phyloP scores from a whole-genome alignment of 2,888 invertebrate species.

The Chelonus formosanus region DNA sequence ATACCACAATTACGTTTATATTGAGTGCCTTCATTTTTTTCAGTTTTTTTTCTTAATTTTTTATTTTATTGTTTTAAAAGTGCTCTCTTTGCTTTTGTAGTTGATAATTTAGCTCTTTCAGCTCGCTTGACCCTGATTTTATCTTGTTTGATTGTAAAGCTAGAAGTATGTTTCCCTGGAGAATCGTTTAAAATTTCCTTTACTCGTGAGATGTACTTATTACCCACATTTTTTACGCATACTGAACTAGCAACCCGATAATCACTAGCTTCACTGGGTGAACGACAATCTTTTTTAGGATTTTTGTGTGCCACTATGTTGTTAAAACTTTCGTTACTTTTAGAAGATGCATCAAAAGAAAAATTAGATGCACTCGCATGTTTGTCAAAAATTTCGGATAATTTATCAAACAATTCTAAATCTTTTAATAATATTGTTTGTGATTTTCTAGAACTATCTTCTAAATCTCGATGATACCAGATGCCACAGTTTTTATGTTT shows the following conservation, averaged over 20 bases:
- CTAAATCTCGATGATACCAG: constrained; percentile 10
- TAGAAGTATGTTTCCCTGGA: not conserved
- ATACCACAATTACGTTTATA: no score
- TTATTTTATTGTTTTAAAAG: no score
- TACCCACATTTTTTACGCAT: constrained; percentile 33
- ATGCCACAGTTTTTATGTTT: constrained; percentile 35
- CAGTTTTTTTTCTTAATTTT: no score
- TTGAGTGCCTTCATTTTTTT: no score
- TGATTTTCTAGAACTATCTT: not conserved
- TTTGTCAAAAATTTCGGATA: not conserved
- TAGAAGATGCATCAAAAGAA: constrained; percentile 7
- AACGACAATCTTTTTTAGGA: constrained; percentile 38
- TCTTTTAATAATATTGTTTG: not conserved
- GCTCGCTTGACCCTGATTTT: no score
- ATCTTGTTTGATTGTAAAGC: no score
- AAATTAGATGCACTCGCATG: constrained; percentile 12
- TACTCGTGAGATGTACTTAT: constrained; percentile 25
- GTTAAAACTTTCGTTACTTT: constrained; percentile 34
- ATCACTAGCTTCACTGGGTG: constrained; percentile 27
- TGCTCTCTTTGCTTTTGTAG: no score
- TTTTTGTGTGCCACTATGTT: constrained; percentile 46
- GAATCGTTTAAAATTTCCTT: constrained; percentile 8
- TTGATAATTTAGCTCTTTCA: no score
- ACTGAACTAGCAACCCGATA: constrained; percentile 33
- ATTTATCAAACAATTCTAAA: constrained; percentile 2